Evolutionary conservation across 2,113 vertebrate genomes (phyloP), one percentile per base, ranked within the genome.

Genomic region (Nematolebias whitei): DNA sequence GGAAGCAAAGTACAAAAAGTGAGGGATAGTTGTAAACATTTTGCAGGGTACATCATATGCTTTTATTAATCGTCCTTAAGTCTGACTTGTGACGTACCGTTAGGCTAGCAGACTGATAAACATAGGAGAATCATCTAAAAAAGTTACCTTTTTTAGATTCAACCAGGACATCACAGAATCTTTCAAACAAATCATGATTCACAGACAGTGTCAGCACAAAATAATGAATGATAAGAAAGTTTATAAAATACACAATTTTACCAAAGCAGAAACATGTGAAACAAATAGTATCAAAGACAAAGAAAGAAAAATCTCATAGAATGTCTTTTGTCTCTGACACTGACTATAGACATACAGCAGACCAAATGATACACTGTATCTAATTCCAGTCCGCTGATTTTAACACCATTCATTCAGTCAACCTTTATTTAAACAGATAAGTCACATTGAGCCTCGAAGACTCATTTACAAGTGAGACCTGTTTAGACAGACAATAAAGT

Each of bases 131-230:
- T 48, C 2, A 11, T n/a, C n/a, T n/a, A n/a, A n/a, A n/a, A 66
- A 63, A 47, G 41, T 76, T 64, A 63, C 73, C 76, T 73, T 84
- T 72, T 32, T 44, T 47, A n/a, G 20, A 68, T 29, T 7, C 76
- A 73, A 23, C 2, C 1, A 0, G 16, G 14, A 70, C 62, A 78
- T 85, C 66, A 26, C 35, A 67, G 64, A 32, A 52, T 59, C 52
- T 59, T 10, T 8, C 24, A 20, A 58, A 70, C 60, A 66, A 74
- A 78, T 23, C 35, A 54, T 56, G 16, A 10, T 24, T 23, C 26
- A 16, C 1, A 44, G 11, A 26, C 2, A 10, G 15, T 11, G 23
- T 0, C 15, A 22, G 5, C 4, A 39, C 3, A 39, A 12, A 11
- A 38, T n/a, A 55, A 55, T 6, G 0, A 22, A 8, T 32, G 74